Conservation (phyloP, 1,140 invertebrate genomes). For the Coptotermes formosanus region DNA sequence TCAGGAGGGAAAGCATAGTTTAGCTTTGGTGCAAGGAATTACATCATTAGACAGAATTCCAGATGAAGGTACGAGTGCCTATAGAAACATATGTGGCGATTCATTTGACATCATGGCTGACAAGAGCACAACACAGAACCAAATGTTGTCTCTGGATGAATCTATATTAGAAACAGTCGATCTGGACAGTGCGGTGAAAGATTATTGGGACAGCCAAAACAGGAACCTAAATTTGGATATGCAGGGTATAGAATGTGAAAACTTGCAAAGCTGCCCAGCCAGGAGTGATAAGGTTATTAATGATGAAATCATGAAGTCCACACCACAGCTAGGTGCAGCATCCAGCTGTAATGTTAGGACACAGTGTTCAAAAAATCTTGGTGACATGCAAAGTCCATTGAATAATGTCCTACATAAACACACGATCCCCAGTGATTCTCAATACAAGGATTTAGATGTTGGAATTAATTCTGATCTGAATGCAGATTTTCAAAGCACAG, state of each 20-base stretch:
- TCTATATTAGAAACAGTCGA: not conserved
- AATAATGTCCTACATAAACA: not conserved
- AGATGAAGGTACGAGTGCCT: not conserved
- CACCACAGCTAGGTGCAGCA: not conserved
- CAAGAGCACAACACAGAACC: not conserved
- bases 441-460: not conserved
- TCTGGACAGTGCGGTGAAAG: conserved; percentile 8
- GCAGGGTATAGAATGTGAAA: not conserved
- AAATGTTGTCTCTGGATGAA: conserved; percentile 26
- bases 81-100: not conserved
- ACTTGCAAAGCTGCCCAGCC: not conserved
- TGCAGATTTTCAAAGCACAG: not conserved
- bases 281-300: not conserved
- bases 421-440: not conserved
- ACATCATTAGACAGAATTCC: not conserved
- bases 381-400: not conserved
- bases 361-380: not conserved
- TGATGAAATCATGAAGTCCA: not conserved
- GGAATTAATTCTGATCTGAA: not conserved
- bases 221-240: not conserved
- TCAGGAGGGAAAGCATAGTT: not conserved
- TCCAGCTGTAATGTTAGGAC: no score
- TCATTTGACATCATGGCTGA: not conserved
- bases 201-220: not conserved
- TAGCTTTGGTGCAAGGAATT: not conserved